Evolutionary conservation across 2,797 vertebrate species (phyloP).

Genomic region (Chelon auratus): DNA sequence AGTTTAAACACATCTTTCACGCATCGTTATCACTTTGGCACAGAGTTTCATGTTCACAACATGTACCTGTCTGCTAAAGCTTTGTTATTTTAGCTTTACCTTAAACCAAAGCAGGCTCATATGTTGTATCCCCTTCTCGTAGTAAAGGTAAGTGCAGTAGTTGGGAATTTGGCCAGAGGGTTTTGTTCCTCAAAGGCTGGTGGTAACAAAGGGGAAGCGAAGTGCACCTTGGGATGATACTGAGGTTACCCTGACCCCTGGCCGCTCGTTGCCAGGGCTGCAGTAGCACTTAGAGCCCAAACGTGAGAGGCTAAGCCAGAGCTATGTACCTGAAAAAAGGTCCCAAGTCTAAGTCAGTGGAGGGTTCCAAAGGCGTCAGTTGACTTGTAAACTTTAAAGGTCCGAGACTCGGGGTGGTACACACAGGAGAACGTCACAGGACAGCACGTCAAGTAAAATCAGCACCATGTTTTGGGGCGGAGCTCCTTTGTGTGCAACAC

Average conservation of each 20-base stretch:
- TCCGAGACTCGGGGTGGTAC: conserved; percentile 45
- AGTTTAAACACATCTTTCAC: conserved; percentile 44
- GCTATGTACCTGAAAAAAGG: conserved; percentile 68
- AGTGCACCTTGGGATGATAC: conserved; percentile 74
- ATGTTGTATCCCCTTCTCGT: conserved; percentile 31
- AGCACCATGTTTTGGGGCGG: conserved; percentile 79
- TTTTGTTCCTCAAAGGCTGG: conserved; percentile 68
- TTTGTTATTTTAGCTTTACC: conserved; percentile 22
- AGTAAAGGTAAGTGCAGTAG: conserved; percentile 69
- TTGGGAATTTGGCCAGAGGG: conserved; percentile 66
- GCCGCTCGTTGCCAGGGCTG: conserved; percentile 64
- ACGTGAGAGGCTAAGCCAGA: conserved; percentile 48
- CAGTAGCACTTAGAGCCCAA: conserved; percentile 74
- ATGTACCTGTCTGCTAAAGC: conserved; percentile 52
- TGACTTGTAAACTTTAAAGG: conserved; percentile 79
- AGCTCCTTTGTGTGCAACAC: conserved; percentile 58
- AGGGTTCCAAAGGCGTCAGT: conserved; percentile 50
- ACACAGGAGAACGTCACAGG: conserved; percentile 54
- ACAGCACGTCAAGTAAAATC: conserved; percentile 68
- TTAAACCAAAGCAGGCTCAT: conserved; percentile 30
- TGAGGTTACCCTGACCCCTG: conserved; percentile 77
- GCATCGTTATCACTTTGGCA: conserved; percentile 74
- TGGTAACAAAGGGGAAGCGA: conserved; percentile 64
- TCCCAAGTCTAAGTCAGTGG: conserved; percentile 46
- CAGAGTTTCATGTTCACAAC: conserved; percentile 67